Evolutionary conservation across 2,113 vertebrate genomes (phyloP), one percentile per base, ranked within the genome.

Genomic region (Lepidiolamprologus cunningtoni): DNA sequence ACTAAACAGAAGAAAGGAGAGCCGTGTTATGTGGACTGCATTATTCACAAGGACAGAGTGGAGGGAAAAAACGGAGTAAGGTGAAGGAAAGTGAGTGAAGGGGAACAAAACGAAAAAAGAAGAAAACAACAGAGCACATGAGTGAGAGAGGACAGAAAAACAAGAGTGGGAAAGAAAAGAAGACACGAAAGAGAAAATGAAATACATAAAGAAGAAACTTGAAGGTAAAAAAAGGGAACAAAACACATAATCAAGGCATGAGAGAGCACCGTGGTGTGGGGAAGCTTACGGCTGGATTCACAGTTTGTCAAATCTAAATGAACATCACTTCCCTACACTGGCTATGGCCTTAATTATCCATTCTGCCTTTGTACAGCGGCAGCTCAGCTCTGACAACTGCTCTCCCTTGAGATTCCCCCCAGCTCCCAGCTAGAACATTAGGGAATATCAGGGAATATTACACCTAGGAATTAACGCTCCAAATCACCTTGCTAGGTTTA

Each of bases 391-490:
- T 96, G 96, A 96, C 95, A 95, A 94, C 92, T 73, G 81, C 91
- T 91, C 92, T 95, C 95, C 94, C 93, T 85, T 78, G 95, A 95
- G 95, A 96, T 92, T 82, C 85, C 91, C 92, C 80, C 90, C 83
- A n/a, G 23, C 91, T 93, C 88, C 73, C 87, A 92, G 87, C 55
- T 90, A 83, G 94, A 94, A 96, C 94, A 94, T 95, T 95, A 95
- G 95, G 92, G 93, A 96, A 95, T 95, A 96, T 96, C 95, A 96
- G 94, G 93, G 95, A 96, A 96, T 96, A 96, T 97, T 97, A 96
- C 96, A 95, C 90, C 93, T 93, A 92, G 94, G 95, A 96, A 97
- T 97, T 96, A 97, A 94, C 86, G 87, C 89, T 95, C 94, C 94
- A 95, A 96, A 96, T 95, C 95, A 96, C 95, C 94, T 96, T 93